phyloP scores from a whole-genome alignment of 2,888 invertebrate genomes.

The Meiosimyza platycephala region DNA sequence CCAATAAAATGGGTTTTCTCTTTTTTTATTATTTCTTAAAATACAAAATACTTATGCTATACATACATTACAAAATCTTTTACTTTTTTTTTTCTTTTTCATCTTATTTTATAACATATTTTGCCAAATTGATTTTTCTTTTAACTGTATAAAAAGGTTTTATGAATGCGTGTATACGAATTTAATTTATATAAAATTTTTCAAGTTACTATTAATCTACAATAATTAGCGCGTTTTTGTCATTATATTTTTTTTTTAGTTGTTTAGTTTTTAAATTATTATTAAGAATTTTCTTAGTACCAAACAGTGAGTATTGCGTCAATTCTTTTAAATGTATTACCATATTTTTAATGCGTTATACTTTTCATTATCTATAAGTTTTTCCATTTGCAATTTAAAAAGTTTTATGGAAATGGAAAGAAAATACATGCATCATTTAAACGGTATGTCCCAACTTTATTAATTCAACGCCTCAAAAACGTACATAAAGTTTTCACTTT shows the following conservation, averaged over 20 bases:
- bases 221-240: too few species aligned
- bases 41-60: slow-evolving; percentile 26
- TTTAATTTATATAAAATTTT: too few species aligned
- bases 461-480: too few species aligned
- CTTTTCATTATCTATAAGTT: slow-evolving; percentile 36
- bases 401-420: too few species aligned
- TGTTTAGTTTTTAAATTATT: slow-evolving; percentile 45
- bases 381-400: too few species aligned
- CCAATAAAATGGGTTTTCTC: slow-evolving; percentile 13
- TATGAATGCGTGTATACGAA: slow-evolving; percentile 20
- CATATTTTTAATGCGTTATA: slow-evolving; percentile 42
- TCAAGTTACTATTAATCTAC: too few species aligned
- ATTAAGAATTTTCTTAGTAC: slow-evolving; percentile 20
- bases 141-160: slow-evolving; percentile 41
- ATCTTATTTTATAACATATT: slow-evolving; percentile 9
- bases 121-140: slow-evolving; percentile 32
- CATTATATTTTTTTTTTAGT: slow-evolving; percentile 32
- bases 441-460: too few species aligned
- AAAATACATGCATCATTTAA: too few species aligned
- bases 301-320: neutral
- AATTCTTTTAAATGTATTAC: slow-evolving; percentile 48
- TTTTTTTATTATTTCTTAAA: slow-evolving; percentile 9
- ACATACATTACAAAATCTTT: slow-evolving; percentile 37
- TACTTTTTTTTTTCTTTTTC: slow-evolving; percentile 43
- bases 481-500: too few species aligned